Conservation (phyloP, 2,797 vertebrate genomes). For the Hydrophis major region DNA sequence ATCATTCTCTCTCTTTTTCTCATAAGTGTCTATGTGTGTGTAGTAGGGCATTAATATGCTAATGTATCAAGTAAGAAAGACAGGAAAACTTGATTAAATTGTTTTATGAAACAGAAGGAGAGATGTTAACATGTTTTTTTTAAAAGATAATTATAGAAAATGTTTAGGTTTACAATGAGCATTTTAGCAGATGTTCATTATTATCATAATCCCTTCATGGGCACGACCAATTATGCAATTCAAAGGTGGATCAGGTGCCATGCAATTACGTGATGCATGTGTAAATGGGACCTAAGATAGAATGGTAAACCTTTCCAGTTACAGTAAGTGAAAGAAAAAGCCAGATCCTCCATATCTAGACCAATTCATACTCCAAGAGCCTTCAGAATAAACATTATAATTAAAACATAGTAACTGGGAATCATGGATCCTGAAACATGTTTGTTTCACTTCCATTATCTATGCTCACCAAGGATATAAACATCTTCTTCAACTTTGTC, state of each 20-base stretch:
- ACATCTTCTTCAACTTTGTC: background rate
- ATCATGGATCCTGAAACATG: background rate
- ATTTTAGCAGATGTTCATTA: background rate
- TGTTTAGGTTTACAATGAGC: background rate
- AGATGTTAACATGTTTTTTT: slow-evolving; percentile 2
- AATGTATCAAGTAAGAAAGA: background rate
- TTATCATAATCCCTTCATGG: background rate
- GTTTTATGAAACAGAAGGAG: background rate
- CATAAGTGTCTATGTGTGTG: background rate
- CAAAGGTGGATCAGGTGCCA: background rate
- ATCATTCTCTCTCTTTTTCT: background rate
- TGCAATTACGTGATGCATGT: background rate
- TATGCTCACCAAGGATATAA: background rate
- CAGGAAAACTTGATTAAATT: background rate
- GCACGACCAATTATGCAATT: background rate
- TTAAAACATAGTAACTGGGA: background rate
- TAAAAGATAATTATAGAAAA: background rate
- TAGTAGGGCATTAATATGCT: background rate
- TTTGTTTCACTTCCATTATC: background rate
- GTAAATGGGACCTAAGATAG: background rate
- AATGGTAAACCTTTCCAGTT: background rate
- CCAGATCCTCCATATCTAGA: background rate
- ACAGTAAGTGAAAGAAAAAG: background rate
- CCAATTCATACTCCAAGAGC: background rate
- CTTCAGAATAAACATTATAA: background rate